Percentiles rank a stretch among this genome's conserved stretches.
These are phyloP conservation scores for Carabus problematicus DNA, from an alignment of 2,888 invertebrate genomes.

Conservation along the genomic window DNA sequence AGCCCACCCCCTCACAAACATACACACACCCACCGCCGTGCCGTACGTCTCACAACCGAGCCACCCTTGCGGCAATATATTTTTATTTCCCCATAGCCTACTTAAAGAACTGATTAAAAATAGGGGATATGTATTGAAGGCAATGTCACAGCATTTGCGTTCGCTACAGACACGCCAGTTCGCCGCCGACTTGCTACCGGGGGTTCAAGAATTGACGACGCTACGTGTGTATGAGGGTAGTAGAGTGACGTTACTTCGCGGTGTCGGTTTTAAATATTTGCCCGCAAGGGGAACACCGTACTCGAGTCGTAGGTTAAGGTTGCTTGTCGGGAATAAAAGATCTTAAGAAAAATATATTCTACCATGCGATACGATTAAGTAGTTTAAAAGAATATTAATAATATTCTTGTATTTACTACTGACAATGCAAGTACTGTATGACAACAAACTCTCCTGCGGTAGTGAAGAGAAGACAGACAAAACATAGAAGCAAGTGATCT, in stretches of 20 bases:
- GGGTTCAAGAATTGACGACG: slow-evolving; percentile 13
- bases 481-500: too few relatives aligned
- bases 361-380: slow-evolving; percentile 28
- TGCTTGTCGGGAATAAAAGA: slow-evolving; percentile 36
- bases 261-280: slow-evolving; percentile 35
- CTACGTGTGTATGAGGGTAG: background rate
- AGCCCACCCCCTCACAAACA: background rate
- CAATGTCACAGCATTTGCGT: slow-evolving; percentile 41
- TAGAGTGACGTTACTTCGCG: slow-evolving; percentile 13
- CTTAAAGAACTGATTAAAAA: slow-evolving; percentile 61
- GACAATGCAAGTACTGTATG: too few relatives aligned
- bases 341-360: slow-evolving; percentile 33
- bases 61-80: slow-evolving; percentile 56
- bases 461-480: too few relatives aligned
- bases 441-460: too few relatives aligned
- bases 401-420: too few relatives aligned
- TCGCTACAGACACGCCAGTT: background rate
- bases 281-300: slow-evolving; percentile 5
- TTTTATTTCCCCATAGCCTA: slow-evolving; percentile 61
- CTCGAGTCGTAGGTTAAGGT: slow-evolving; percentile 37
- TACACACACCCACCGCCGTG: background rate
- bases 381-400: too few relatives aligned
- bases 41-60: slow-evolving; percentile 15
- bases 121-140: slow-evolving; percentile 49
- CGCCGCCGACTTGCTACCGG: slow-evolving; percentile 3